phyloP scores from a whole-genome alignment of 2,888 invertebrate genomes.

The Pardosa pseudoannulata region DNA sequence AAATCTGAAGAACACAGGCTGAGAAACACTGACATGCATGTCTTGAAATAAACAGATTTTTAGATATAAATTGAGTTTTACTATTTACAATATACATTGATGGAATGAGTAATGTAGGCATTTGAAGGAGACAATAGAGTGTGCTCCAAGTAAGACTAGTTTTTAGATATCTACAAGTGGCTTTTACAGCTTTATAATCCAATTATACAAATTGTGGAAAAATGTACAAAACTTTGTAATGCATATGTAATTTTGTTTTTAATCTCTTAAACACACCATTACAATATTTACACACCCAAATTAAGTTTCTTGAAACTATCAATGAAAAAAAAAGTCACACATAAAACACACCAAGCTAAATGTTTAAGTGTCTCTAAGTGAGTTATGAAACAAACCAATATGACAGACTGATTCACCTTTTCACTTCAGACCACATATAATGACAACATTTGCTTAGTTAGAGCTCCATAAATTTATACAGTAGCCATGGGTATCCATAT shows the following conservation, averaged over 20 bases:
- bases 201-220: slow-evolving; percentile 57
- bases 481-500: slow-evolving; percentile 33
- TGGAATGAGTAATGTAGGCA: slow-evolving; percentile 60
- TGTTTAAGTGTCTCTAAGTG: not conserved
- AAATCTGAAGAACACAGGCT: not conserved
- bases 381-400: slow-evolving; percentile 49
- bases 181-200: slow-evolving; percentile 36
- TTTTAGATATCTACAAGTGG: slow-evolving; percentile 61
- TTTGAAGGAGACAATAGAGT: slow-evolving; percentile 44
- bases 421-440: slow-evolving; percentile 41
- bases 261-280: slow-evolving; percentile 38
- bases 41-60: slow-evolving; percentile 1
- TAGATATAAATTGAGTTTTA: slow-evolving; percentile 31
- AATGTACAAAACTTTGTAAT: slow-evolving; percentile 65
- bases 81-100: slow-evolving; percentile 64
- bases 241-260: slow-evolving; percentile 37
- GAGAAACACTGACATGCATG: slow-evolving; percentile 12
- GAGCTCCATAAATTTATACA: slow-evolving; percentile 1
- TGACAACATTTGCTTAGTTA: not conserved
- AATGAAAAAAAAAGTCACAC: slow-evolving; percentile 26
- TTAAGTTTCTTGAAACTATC: slow-evolving; percentile 30
- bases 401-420: slow-evolving; percentile 34
- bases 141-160: slow-evolving; percentile 63
- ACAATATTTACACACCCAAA: slow-evolving; percentile 60
- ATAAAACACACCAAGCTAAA: slow-evolving; percentile 49